Evolutionary conservation across 2,888 invertebrate genomes (phyloP).

Genomic region (Carcina quercana): DNA sequence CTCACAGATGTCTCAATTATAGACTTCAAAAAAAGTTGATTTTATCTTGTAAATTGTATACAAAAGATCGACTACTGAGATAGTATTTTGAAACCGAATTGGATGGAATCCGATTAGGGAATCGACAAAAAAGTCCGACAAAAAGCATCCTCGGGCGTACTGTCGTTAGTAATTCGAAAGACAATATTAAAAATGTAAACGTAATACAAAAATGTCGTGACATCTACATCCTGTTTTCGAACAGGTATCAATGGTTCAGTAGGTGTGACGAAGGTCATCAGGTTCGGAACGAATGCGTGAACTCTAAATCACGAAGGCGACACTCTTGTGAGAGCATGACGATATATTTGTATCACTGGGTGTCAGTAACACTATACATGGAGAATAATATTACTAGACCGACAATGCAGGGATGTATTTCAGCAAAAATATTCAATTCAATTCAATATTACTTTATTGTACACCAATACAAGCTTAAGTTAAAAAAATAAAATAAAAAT

Average conservation of each 20-base stretch:
- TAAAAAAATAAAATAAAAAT: no score
- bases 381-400: no score
- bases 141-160: constrained; percentile 2
- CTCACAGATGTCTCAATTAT: constrained; percentile 21
- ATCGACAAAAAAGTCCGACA: neutral
- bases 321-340: constrained; percentile 4
- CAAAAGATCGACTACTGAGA: constrained; percentile 9
- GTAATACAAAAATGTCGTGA: constrained; percentile 45
- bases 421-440: no score
- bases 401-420: no score
- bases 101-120: constrained; percentile 3
- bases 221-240: constrained; percentile 48
- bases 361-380: no score
- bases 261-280: constrained; percentile 57
- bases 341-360: constrained; percentile 12
- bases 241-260: constrained; percentile 39
- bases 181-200: constrained; percentile 29
- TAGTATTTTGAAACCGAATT: neutral
- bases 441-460: no score
- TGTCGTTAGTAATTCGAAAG: neutral
- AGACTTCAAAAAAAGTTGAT: constrained; percentile 16
- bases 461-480: no score
- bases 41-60: constrained; percentile 18
- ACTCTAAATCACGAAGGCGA: constrained; percentile 18
- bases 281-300: constrained; percentile 31